A percentile compares a stretch with the other conserved stretches of the same genome.
phyloP scores from a whole-genome alignment of 2,113 vertebrate genomes.

The Catharus fuscescens region DNA sequence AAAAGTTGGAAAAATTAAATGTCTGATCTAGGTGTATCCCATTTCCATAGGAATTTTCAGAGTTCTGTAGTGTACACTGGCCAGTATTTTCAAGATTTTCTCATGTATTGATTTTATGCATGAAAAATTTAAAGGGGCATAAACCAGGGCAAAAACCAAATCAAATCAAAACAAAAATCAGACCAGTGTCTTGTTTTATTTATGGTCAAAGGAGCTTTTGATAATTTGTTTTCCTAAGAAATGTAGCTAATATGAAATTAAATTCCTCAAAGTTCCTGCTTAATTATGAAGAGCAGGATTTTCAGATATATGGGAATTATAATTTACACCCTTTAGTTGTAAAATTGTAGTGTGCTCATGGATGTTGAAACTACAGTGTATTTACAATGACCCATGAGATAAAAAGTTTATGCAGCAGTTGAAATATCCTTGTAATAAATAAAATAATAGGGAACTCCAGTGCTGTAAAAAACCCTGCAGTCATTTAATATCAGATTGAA shows the following conservation, averaged over 20 bases:
- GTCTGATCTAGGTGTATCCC: background rate
- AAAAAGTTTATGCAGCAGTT: conserved; percentile 18
- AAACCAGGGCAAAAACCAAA: background rate
- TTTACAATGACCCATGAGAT: background rate
- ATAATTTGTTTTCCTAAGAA: background rate
- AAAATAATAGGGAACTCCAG: background rate
- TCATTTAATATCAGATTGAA: background rate
- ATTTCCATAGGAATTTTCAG: background rate
- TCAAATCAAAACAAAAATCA: background rate
- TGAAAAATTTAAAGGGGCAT: conserved; percentile 20
- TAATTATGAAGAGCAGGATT: background rate
- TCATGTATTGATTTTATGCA: conserved; percentile 20
- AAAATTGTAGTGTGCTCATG: background rate
- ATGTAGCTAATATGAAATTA: background rate
- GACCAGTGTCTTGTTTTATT: conserved; percentile 5
- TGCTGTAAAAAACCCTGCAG: background rate
- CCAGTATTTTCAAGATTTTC: conserved; percentile 10
- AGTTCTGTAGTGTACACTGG: background rate
- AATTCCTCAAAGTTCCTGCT: background rate
- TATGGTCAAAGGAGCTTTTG: background rate
- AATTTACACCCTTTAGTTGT: conserved; percentile 30
- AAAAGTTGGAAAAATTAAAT: background rate
- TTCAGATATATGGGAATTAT: background rate
- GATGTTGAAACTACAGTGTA: background rate
- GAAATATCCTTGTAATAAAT: conserved; percentile 43